Evolutionary conservation across 2,113 vertebrate genomes (phyloP).

Genomic region (Rhinolophus ferrumequinum): DNA sequence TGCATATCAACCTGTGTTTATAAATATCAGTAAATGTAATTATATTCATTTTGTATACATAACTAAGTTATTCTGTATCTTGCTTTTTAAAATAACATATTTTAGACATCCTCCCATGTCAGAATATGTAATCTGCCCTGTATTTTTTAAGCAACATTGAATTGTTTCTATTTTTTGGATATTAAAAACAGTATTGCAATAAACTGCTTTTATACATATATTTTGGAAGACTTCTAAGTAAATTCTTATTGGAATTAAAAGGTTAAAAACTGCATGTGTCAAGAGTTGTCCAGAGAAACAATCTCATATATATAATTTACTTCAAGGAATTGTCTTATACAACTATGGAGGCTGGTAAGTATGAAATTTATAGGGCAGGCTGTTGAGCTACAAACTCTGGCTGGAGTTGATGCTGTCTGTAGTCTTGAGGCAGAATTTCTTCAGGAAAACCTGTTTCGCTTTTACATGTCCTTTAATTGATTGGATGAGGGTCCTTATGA

Average conservation of each 20-base stretch:
- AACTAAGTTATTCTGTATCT: not conserved
- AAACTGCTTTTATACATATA: not conserved
- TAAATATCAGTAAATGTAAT: not conserved
- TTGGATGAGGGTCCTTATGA: not conserved
- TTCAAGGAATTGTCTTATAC: not conserved
- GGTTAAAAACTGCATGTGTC: not conserved
- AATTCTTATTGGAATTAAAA: not conserved
- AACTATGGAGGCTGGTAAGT: not conserved
- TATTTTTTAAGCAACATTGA: not conserved
- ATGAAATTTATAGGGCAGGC: not conserved
- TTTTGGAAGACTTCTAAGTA: not conserved
- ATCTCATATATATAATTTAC: not conserved
- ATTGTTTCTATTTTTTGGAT: not conserved
- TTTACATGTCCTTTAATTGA: not conserved
- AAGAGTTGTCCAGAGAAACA: not conserved
- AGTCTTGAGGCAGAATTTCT: not conserved
- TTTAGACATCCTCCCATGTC: not conserved
- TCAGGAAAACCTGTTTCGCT: not conserved
- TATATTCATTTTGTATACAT: not conserved
- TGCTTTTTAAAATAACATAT: slow-evolving; percentile 11
- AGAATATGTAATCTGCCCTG: not conserved
- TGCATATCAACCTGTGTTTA: not conserved
- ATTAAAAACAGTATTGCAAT: not conserved
- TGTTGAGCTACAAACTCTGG: not conserved
- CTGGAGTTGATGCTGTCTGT: not conserved